Evolutionary conservation across 2,113 vertebrate species (phyloP), one percentile per base, ranked within the genome.

Genomic region (Heloderma charlesbogerti): DNA sequence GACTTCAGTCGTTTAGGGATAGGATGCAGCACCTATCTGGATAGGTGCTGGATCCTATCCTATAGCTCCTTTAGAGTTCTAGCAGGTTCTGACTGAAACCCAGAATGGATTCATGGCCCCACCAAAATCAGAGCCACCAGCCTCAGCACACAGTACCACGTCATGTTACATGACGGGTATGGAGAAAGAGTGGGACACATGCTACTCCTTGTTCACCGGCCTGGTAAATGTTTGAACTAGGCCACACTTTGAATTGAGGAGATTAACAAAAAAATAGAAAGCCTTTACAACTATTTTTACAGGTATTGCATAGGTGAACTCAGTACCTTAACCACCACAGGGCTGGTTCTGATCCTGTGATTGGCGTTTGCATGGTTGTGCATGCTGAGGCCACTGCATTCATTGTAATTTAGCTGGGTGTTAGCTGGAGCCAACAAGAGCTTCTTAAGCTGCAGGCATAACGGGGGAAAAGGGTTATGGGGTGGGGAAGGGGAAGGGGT

Each of bases 341-440:
- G 98, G 98, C 97, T 98, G 98, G 98, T 97, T 98, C 98, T 98
- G 98, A 98, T 99, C 97, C 98, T 98, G 97, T 99, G 99, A 98
- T 98, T 99, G 95, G 97, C 97, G 97, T 98, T 98, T 97, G 98
- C 98, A 98, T 99, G 98, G 98, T 98, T 98, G 97, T 99, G 98
- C 96, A 98, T 97, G 97, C 98, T 99, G 98, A 98, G 98, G 97
- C 98, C 98, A 96, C 98, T 98, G 98, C 99, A 99, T 98, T 99
- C 99, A 98, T 99, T 98, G 98, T 99, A 99, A 98, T 98, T 99
- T 97, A 99, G 98, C 98, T 99, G 99, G 97, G 98, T 98, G 98
- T 99, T 99, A 96, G 99, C 98, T 77, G 99, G 99, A 93, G 99
- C 99, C 98, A 99, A 97, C 97, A 99, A 98, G 97, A 99, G 98